phyloP scores from a whole-genome alignment of 1,140 invertebrate species.

The Megathymus violae region DNA sequence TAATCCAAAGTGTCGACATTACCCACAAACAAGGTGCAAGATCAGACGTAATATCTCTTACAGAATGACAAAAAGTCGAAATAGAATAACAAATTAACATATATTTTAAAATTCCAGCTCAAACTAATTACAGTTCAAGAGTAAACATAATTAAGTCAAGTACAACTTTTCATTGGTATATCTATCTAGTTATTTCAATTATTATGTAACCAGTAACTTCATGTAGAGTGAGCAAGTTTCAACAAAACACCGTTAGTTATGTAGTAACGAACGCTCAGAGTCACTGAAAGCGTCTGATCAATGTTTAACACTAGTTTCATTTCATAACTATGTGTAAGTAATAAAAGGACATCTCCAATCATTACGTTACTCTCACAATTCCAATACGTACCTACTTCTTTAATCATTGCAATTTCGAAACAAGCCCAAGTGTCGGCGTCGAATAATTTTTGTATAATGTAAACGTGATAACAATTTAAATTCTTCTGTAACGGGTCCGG shows the following conservation, averaged over 20 bases:
- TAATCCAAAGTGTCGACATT: no score
- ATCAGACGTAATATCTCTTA: no score
- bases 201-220: background rate
- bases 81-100: no score
- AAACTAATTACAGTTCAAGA: no score
- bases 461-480: slow-evolving; percentile 84
- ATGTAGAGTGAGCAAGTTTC: background rate
- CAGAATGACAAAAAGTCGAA: no score
- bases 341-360: slow-evolving; percentile 56
- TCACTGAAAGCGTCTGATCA: no score
- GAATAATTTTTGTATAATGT: slow-evolving; percentile 83
- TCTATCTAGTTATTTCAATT: background rate
- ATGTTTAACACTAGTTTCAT: no score
- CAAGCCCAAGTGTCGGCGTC: slow-evolving; percentile 81
- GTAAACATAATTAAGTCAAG: no score
- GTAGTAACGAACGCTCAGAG: no score
- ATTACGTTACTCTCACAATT: slow-evolving; percentile 50
- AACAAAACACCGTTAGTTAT: background rate
- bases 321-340: slow-evolving; percentile 41
- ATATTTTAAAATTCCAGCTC: no score
- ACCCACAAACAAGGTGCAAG: no score
- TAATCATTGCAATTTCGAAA: slow-evolving; percentile 83
- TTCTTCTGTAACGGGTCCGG: slow-evolving; percentile 79
- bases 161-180: no score
- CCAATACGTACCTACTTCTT: slow-evolving; percentile 75